Conservation (phyloP, 2,888 invertebrate genomes). For the Prostheceraeus crozeri region DNA sequence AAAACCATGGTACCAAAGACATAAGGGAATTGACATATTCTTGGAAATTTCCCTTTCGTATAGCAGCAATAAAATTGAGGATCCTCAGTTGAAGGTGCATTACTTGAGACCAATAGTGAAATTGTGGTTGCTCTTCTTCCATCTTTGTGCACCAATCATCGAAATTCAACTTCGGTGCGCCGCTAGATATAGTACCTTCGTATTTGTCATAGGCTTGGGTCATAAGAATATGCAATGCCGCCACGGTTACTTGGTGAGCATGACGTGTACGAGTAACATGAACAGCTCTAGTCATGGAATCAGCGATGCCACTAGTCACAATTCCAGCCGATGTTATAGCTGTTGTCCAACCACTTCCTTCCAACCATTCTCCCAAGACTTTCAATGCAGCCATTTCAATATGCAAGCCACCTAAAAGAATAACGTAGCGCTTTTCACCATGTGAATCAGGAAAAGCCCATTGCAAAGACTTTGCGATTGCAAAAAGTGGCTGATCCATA, state of each 20-base stretch:
- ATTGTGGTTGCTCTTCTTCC: conserved; percentile 32
- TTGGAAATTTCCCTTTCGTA: conserved; percentile 30
- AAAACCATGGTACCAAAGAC: conserved; percentile 37
- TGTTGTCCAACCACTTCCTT: conserved; percentile 45
- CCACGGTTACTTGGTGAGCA: conserved; percentile 8
- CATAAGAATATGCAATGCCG: too few species aligned
- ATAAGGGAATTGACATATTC: conserved; percentile 20
- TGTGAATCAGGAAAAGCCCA: conserved; percentile 45
- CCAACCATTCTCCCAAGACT: conserved; percentile 42
- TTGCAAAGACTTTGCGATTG: conserved; percentile 46
- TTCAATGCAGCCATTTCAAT: conserved; percentile 45
- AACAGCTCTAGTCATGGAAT: background rate
- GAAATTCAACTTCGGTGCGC: too few species aligned
- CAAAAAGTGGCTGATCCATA: conserved; percentile 45
- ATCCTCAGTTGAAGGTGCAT: conserved; percentile 28
- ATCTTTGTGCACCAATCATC: conserved; percentile 32
- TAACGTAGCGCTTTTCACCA: conserved; percentile 44
- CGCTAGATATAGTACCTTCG: too few species aligned
- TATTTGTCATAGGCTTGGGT: too few species aligned
- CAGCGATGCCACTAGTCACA: conserved; percentile 34
- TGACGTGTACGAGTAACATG: conserved; percentile 3
- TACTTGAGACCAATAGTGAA: conserved; percentile 33
- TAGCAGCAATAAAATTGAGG: conserved; percentile 9
- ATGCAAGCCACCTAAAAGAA: conserved; percentile 47
- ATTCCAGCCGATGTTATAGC: conserved; percentile 43